phyloP scores from a whole-genome alignment of 2,797 vertebrate genomes.

The Poeciliopsis paucimaculata region DNA sequence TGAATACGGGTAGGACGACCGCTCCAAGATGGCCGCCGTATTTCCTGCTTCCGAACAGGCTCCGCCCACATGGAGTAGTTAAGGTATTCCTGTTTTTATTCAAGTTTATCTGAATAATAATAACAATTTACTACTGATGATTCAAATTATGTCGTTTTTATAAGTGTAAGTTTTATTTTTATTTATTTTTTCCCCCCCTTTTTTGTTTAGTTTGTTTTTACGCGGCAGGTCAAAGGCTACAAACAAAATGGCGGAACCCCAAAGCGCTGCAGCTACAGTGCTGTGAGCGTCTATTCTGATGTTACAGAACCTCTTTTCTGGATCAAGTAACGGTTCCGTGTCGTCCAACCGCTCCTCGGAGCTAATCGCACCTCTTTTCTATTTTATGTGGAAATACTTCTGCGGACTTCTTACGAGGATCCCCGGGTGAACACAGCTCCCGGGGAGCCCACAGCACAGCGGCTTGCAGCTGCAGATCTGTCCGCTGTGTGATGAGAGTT shows the following conservation, averaged over 20 bases:
- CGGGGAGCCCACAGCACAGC: not conserved
- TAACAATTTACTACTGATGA: not conserved
- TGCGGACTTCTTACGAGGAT: not conserved
- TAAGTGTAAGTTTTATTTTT: not conserved
- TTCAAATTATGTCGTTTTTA: not conserved
- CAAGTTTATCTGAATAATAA: not conserved
- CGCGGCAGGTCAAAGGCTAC: conserved; percentile 76
- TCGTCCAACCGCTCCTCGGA: not conserved
- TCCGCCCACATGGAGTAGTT: not conserved
- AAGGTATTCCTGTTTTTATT: not conserved
- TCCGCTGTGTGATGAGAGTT: not conserved
- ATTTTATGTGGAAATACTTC: not conserved
- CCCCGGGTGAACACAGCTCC: not conserved
- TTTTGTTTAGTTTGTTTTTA: conserved; percentile 22
- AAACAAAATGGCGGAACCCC: conserved; percentile 76
- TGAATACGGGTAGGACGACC: not conserved
- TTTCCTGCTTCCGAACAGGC: not conserved
- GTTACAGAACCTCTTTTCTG: not conserved
- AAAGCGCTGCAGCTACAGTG: rapidly evolving
- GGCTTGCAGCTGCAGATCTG: not conserved
- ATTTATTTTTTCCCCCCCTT: not conserved
- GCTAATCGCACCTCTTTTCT: not conserved
- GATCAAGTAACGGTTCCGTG: not conserved
- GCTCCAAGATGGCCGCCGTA: not conserved
- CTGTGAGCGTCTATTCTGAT: not conserved